Percentiles rank a stretch among this genome's conserved stretches.
Evolutionary conservation across 2,113 vertebrate genomes (phyloP).

Genomic region (Mirounga angustirostris): DNA sequence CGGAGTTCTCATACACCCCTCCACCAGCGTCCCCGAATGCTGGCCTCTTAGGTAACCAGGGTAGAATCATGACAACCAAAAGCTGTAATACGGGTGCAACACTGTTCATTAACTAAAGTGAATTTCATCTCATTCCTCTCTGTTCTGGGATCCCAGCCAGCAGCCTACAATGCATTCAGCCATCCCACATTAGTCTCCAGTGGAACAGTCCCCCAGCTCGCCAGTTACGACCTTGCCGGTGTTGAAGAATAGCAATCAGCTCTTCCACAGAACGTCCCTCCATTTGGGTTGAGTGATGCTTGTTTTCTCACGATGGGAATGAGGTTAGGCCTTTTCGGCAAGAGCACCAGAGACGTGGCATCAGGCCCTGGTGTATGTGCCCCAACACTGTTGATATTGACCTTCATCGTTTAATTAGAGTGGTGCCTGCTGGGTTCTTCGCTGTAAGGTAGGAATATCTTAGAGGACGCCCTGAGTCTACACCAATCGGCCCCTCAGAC

Average conservation of each 20-base stretch:
- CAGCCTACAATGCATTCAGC: neutral
- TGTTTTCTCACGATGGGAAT: neutral
- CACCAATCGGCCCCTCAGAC: neutral
- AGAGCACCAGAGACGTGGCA: neutral
- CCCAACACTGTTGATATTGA: too few species aligned
- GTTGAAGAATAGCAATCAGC: neutral
- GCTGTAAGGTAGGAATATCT: neutral
- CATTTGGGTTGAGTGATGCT: neutral
- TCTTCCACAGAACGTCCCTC: neutral
- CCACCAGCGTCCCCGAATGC: neutral
- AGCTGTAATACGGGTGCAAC: neutral
- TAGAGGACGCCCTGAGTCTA: too few species aligned
- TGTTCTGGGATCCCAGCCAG: neutral
- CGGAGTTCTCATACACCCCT: neutral
- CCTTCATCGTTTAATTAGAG: neutral
- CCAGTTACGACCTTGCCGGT: neutral
- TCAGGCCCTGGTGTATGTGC: rapidly evolving
- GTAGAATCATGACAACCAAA: neutral
- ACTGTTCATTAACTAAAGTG: neutral
- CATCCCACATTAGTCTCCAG: rapidly evolving
- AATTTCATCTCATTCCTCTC: neutral
- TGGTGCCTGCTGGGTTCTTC: neutral
- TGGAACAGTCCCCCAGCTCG: too few species aligned
- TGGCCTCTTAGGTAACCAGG: neutral
- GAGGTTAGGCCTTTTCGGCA: rapidly evolving